Conservation (phyloP, 30 jellyfish, hydroid and myxozoan genomes). For the Pseudorhiza aurosa region DNA sequence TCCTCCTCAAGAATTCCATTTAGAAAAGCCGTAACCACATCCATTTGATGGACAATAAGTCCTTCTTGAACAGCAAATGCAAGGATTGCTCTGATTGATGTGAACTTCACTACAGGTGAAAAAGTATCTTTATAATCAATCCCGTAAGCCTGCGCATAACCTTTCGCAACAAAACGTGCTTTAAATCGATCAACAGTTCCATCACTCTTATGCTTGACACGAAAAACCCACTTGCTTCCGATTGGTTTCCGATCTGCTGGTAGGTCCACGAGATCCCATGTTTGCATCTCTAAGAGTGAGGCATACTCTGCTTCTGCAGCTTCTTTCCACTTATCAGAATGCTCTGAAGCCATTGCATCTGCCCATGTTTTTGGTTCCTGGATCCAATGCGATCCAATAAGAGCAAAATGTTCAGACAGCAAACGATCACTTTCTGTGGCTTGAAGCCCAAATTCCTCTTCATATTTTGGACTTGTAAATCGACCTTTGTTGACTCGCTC, state of each 20-base stretch:
- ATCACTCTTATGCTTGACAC: slow-evolving; percentile 35
- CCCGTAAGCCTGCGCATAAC: slow-evolving; percentile 49
- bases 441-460: not conserved
- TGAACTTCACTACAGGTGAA: slow-evolving; percentile 33
- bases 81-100: slow-evolving; percentile 11
- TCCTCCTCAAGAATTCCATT: slow-evolving; percentile 49
- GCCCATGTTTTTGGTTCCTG: not conserved
- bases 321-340: slow-evolving; percentile 34
- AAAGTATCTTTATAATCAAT: slow-evolving; percentile 3
- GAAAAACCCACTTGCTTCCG: slow-evolving; percentile 68
- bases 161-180: slow-evolving; percentile 70
- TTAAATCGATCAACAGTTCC: slow-evolving; percentile 52
- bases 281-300: slow-evolving; percentile 27
- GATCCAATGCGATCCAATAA: not conserved
- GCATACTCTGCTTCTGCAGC: slow-evolving; percentile 31
- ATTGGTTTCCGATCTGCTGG: slow-evolving; percentile 16
- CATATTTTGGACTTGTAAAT: not conserved
- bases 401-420: not conserved
- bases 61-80: slow-evolving; percentile 57
- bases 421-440: not conserved
- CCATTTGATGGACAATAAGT: slow-evolving; percentile 39
- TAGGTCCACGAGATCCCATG: slow-evolving; percentile 47
- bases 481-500: not conserved
- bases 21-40: slow-evolving; percentile 25
- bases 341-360: not conserved